Base-by-base conservation (phyloP, 1,140 invertebrate genomes). In the Leptopilina boulardi region DNA sequence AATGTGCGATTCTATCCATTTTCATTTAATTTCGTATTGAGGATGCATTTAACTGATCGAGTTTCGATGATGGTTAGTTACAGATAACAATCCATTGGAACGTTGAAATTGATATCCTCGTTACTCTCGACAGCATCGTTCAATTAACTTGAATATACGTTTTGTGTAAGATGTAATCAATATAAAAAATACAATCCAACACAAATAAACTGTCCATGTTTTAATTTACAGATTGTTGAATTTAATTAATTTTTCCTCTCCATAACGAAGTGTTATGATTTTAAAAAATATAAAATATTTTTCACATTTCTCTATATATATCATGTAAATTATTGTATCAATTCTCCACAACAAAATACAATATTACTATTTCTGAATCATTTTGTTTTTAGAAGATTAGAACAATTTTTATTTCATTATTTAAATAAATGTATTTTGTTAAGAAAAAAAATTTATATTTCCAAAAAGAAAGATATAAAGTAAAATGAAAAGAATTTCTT, bases 51-150 rank as follows among this genome's bases (percentile, higher is more conserved):
- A 51, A 51, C 47, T 51, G 47, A 51, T 51, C 47, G 47, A 51
- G 47, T 51, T 51, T 51, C 47, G 47, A 51, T 51, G 47, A 51
- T 51, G 47, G 47, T 51, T 51, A 51, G 47, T 51, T 51, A 51
- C 47, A 51, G 47, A 51, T 51, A 51, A 51, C 47, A 51, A 51
- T 51, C 47, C 47, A 51, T 51, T 51, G 54, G 18, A 23, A 23
- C 54, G 23, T 23, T 59, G 18, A 59, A n/a, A 30, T 23, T 26
- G 21, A 13, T 59, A 13, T 26, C 6, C 19, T 15, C 21, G 11
- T 13, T 26, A 59, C 2, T 59, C 21, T 59, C 56, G 56, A 59
- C 11, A 26, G 56, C 23, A 26, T 59, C 47, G 23, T 59, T 23
- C 56, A 59, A 23, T 26, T 26, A 23, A 26, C 56, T 59, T 26